These are phyloP conservation scores for Natrix natrix DNA, from an alignment of 2,797 vertebrate genomes.

Conservation along the genomic window DNA sequence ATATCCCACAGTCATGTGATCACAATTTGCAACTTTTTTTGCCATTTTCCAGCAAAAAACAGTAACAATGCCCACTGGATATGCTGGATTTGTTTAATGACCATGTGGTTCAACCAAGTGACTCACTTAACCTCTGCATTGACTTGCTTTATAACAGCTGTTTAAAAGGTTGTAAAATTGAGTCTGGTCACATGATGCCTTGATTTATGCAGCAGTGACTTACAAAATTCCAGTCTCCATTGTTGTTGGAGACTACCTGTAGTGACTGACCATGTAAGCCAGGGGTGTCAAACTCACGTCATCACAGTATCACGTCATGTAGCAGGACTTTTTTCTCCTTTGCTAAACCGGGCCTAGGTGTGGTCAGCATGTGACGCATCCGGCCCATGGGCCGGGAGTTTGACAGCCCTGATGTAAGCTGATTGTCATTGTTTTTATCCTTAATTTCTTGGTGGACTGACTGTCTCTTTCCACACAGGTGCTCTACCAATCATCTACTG, in stretches of 20 bases:
- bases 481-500: conserved; percentile 91
- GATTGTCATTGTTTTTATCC: neutral
- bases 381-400: no score
- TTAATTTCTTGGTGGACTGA: neutral
- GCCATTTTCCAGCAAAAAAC: neutral
- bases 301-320: no score
- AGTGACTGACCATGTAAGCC: neutral
- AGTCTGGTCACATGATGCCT: neutral
- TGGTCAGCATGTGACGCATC: no score
- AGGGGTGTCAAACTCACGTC: no score
- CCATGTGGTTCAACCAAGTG: neutral
- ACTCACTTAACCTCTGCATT: neutral
- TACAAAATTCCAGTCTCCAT: neutral
- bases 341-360: no score
- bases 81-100: neutral
- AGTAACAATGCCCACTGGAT: neutral
- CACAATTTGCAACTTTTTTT: neutral
- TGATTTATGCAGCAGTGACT: neutral
- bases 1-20: neutral
- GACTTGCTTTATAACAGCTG: neutral
- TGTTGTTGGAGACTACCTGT: neutral
- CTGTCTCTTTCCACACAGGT: conserved; percentile 51
- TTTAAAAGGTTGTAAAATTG: neutral
- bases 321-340: no score
- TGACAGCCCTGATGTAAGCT: neutral